These are phyloP conservation scores for Astatoreochromis straeleni DNA, from an alignment of 2,113 vertebrate genomes.

Conservation along the genomic window DNA sequence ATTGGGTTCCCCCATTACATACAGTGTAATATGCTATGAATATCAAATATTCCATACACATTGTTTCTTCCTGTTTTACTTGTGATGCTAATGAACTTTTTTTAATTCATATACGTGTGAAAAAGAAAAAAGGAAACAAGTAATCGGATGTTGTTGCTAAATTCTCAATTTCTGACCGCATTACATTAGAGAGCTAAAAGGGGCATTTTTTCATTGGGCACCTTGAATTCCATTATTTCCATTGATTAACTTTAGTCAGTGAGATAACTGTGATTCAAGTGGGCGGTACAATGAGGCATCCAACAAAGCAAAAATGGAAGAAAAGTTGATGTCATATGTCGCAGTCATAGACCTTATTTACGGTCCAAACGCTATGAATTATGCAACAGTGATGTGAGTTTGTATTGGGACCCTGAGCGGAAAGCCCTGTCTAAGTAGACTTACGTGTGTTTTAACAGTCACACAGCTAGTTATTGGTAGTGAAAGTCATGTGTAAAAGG, in stretches of 20 bases:
- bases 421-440: background rate
- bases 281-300: background rate
- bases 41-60: background rate
- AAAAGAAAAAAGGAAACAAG: background rate
- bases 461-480: background rate
- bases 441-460: background rate
- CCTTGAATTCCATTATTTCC: background rate
- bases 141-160: background rate
- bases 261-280: background rate
- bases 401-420: background rate
- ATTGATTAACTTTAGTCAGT: background rate
- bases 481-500: background rate
- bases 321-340: background rate
- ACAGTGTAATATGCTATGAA: background rate
- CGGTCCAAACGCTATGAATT: background rate
- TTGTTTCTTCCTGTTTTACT: background rate
- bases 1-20: background rate
- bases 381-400: background rate
- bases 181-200: background rate
- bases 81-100: background rate
- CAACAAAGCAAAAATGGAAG: background rate
- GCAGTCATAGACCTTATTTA: background rate
- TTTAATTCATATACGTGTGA: rapidly evolving
- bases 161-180: background rate
- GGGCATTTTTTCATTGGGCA: background rate